Conservation (phyloP, 2,888 invertebrate species). For the Catotricha subobsoleta region DNA sequence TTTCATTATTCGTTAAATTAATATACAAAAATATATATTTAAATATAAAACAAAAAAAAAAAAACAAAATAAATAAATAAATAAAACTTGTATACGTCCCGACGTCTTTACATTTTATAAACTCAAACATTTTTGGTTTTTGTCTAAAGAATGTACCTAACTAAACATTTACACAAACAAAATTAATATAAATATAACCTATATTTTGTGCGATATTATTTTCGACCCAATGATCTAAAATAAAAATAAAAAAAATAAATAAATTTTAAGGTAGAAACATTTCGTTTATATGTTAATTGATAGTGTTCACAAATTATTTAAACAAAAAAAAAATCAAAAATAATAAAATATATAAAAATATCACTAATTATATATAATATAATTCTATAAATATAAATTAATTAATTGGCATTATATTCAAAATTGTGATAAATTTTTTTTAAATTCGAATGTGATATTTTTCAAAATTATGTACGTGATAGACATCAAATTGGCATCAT, state of each 20-base stretch:
- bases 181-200: background rate
- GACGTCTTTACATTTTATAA: background rate
- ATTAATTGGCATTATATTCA: slow-evolving; percentile 2
- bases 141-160: background rate
- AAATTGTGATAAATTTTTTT: slow-evolving; percentile 3
- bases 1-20: background rate
- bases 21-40: too few species aligned
- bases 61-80: background rate
- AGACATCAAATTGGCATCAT: slow-evolving; percentile 5
- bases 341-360: background rate
- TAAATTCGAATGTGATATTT: slow-evolving; percentile 1
- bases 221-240: too few species aligned
- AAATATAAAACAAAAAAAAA: background rate
- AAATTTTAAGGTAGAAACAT: background rate
- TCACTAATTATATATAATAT: background rate
- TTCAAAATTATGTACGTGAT: slow-evolving; percentile 2
- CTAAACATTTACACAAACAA: background rate
- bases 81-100: background rate
- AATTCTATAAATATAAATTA: background rate
- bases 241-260: background rate
- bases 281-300: background rate
- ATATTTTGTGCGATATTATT: too few species aligned
- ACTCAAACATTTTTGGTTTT: background rate
- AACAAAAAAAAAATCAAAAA: background rate
- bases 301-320: background rate